Conservation (phyloP, 2,113 vertebrate genomes). For the Cynopterus brachyotis region DNA sequence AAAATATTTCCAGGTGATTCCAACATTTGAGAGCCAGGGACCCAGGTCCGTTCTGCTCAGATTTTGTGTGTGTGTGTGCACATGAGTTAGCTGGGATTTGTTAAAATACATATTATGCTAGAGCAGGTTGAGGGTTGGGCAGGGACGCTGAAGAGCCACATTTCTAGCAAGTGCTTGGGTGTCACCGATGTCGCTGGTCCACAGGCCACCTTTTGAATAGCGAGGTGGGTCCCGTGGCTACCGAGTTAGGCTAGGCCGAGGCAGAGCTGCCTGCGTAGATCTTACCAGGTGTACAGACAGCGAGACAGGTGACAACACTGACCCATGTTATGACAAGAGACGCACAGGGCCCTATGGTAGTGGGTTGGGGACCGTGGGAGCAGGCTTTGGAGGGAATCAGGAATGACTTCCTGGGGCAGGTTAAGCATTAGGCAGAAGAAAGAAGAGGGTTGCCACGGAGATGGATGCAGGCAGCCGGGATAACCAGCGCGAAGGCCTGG, state of each 20-base stretch:
- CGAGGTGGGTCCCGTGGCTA: background rate
- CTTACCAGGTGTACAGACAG: background rate
- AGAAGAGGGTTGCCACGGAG: background rate
- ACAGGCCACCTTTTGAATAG: background rate
- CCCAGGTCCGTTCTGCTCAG: conserved; percentile 19
- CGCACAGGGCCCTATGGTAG: background rate
- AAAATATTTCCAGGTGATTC: background rate
- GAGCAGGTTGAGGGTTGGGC: background rate
- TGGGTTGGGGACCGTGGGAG: background rate
- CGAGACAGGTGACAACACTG: background rate
- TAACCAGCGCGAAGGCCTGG: background rate
- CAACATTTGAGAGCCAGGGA: conserved; percentile 23
- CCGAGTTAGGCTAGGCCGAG: background rate
- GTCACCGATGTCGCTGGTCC: background rate
- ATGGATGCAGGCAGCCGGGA: background rate
- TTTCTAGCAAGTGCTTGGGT: background rate
- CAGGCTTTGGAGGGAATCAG: background rate
- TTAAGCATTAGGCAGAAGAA: background rate
- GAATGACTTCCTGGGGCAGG: background rate
- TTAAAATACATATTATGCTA: background rate
- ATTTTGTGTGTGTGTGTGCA: background rate
- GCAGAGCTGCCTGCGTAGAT: background rate
- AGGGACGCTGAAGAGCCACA: background rate
- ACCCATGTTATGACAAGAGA: background rate
- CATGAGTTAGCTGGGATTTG: background rate